phyloP scores from a whole-genome alignment of 2,113 vertebrate genomes.

The Lethenteron reissneri region DNA sequence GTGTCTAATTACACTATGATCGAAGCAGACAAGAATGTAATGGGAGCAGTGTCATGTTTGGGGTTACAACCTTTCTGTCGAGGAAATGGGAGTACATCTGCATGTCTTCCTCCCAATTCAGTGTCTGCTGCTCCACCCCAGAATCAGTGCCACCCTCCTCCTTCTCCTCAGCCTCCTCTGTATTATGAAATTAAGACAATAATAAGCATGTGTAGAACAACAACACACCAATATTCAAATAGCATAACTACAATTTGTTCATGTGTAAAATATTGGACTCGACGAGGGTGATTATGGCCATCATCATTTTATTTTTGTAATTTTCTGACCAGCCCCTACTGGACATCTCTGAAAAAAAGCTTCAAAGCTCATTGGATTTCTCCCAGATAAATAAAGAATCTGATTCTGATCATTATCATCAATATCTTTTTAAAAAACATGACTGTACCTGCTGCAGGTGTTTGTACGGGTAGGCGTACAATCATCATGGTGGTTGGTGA shows the following conservation, averaged over 20 bases:
- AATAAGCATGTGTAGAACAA: background rate
- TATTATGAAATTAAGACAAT: background rate
- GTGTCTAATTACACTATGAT: no score
- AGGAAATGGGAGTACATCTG: constrained; percentile 45
- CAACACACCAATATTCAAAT: background rate
- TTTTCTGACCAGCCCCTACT: no score
- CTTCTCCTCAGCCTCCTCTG: constrained; percentile 19
- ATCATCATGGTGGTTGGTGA: constrained; percentile 31
- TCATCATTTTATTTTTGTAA: no score
- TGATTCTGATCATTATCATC: no score
- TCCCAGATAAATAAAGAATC: no score
- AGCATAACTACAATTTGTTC: no score
- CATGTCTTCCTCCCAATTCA: constrained; percentile 52
- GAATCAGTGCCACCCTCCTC: constrained; percentile 9
- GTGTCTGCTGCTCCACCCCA: constrained; percentile 28
- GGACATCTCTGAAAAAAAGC: no score
- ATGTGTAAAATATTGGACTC: no score
- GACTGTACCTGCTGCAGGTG: constrained; percentile 18
- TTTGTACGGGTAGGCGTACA: constrained; percentile 24
- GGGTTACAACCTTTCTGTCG: constrained; percentile 46
- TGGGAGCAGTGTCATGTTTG: background rate
- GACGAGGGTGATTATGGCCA: no score
- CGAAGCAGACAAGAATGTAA: no score
- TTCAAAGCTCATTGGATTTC: no score
- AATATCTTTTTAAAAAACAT: no score